Evolutionary conservation across 2,113 vertebrate genomes (phyloP).

Genomic region (Tamias sibiricus): DNA sequence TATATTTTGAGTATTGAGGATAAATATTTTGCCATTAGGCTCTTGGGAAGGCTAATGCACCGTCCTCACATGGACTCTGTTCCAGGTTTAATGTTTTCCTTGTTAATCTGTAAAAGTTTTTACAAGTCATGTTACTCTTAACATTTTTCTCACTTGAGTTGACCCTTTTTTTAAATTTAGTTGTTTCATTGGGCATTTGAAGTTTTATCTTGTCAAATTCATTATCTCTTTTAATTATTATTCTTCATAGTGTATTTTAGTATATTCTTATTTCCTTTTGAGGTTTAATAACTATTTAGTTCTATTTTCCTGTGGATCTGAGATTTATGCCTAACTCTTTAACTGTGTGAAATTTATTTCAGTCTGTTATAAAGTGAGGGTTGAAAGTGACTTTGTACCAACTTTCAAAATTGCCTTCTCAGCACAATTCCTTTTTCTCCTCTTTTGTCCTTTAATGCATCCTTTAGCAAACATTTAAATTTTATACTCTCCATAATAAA

Average conservation of each 20-base stretch:
- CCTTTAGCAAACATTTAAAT: constrained; percentile 60
- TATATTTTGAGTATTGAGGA: constrained; percentile 1
- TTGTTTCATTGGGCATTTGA: background rate
- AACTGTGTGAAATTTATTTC: constrained; percentile 35
- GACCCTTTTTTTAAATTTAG: background rate
- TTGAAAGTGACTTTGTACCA: background rate
- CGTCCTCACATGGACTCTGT: background rate
- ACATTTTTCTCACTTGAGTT: background rate
- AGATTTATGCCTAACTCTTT: constrained; percentile 19
- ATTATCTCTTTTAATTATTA: background rate
- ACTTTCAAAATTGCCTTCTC: constrained; percentile 35
- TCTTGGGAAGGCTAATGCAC: background rate
- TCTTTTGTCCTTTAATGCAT: constrained; percentile 48
- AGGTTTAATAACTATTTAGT: constrained; percentile 16
- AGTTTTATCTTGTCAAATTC: constrained; percentile 13
- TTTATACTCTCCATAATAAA: background rate
- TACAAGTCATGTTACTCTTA: background rate
- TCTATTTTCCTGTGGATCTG: constrained; percentile 38
- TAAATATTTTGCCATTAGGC: constrained; percentile 34
- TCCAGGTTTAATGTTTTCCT: constrained; percentile 22
- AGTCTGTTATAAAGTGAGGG: background rate
- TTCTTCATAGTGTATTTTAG: background rate
- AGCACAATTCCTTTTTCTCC: background rate
- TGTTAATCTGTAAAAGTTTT: constrained; percentile 28
- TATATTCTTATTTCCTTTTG: background rate